Conservation (phyloP, 2,888 invertebrate species). For the Limnephilus marmoratus region DNA sequence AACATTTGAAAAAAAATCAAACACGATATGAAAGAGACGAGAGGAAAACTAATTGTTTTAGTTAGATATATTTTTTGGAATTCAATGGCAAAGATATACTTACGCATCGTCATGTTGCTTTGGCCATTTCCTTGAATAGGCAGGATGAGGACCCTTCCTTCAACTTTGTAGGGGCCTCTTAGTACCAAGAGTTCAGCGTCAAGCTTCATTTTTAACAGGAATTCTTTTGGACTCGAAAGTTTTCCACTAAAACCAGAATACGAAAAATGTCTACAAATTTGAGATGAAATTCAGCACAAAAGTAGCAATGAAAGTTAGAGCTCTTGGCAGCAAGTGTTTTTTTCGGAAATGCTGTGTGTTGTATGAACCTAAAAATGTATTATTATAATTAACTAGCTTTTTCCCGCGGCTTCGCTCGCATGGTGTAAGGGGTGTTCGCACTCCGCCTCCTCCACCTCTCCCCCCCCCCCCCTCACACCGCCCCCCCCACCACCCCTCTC, state of each 20-base stretch:
- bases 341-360: no score
- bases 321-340: background rate
- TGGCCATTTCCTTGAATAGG: conserved; percentile 73
- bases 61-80: background rate
- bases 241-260: conserved; percentile 61
- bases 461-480: no score
- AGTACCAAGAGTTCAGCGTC: conserved; percentile 61
- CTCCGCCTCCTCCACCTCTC: no score
- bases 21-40: no score
- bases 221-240: conserved; percentile 59
- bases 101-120: conserved; percentile 67
- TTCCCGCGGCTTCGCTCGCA: no score
- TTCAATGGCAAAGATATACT: background rate
- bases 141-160: conserved; percentile 73
- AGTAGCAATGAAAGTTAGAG: background rate
- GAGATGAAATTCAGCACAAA: background rate
- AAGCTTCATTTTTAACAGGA: conserved; percentile 58
- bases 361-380: no score
- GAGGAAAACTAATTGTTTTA: no score
- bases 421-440: no score
- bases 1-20: background rate
- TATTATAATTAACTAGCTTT: no score
- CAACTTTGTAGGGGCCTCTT: conserved; percentile 70
- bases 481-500: no score
- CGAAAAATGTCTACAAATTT: background rate